Conservation (phyloP, 2,113 vertebrate species). For the Mobula hypostoma region DNA sequence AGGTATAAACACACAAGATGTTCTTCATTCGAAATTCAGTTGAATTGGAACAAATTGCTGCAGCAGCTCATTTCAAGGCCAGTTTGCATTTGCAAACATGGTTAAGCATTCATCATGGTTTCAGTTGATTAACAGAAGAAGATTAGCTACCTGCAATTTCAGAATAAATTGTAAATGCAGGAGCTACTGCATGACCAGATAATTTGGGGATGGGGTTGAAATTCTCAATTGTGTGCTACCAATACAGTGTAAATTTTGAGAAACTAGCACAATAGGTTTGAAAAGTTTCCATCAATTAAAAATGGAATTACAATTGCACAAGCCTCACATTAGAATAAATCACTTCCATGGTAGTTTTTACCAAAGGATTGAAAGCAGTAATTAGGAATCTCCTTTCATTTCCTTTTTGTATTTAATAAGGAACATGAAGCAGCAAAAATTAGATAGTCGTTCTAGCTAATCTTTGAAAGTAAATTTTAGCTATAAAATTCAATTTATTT, state of each 20-base stretch:
- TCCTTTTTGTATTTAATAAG: neutral
- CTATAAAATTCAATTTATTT: no score
- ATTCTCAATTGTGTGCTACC: neutral
- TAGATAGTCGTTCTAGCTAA: no score
- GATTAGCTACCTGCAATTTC: neutral
- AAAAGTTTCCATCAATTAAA: neutral
- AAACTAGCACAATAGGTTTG: neutral
- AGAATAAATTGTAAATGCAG: neutral
- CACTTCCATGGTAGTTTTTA: neutral
- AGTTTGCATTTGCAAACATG: conserved; percentile 4
- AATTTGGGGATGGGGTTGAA: no score
- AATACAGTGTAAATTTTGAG: neutral
- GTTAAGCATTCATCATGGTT: neutral
- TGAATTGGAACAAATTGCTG: neutral
- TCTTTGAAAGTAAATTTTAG: no score
- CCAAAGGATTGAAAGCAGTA: neutral
- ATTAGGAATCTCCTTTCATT: neutral
- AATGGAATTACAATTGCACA: neutral
- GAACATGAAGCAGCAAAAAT: no score
- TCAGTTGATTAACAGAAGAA: neutral
- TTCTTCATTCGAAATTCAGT: neutral
- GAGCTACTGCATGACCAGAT: neutral
- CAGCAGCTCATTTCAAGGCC: neutral
- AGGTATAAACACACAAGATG: neutral
- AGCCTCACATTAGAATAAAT: neutral